phyloP scores from a whole-genome alignment of 2,888 invertebrate genomes.

The Scaeva pyrastri region DNA sequence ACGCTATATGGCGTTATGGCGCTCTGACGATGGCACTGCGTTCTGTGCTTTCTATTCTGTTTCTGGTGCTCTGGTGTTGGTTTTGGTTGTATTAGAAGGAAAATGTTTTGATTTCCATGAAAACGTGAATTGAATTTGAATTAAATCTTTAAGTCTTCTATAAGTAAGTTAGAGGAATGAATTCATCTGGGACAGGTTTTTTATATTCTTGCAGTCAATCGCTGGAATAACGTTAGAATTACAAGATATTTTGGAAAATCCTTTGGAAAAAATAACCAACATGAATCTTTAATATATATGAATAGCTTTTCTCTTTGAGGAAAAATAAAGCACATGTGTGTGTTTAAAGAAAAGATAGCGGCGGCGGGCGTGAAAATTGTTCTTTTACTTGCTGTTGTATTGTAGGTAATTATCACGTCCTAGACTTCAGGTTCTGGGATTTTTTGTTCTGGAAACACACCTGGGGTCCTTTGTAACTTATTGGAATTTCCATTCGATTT shows the following conservation, averaged over 20 bases:
- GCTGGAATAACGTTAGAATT: neutral
- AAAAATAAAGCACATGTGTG: no score
- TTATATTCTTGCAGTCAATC: neutral
- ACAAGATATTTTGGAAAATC: neutral
- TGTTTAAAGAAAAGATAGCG: no score
- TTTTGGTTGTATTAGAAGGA: neutral
- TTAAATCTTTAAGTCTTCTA: neutral
- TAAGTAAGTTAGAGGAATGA: neutral
- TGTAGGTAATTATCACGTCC: no score
- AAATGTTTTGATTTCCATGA: conserved; percentile 8
- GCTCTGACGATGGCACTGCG: neutral
- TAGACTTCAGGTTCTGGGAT: no score
- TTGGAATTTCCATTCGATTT: no score
- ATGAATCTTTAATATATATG: no score
- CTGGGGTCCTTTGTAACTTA: no score
- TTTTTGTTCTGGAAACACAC: no score
- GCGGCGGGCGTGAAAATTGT: no score
- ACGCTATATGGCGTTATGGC: neutral
- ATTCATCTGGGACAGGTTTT: neutral
- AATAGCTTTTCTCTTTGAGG: no score
- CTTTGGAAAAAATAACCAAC: neutral
- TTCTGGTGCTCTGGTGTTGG: neutral
- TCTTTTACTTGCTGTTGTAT: no score
- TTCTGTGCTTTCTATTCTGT: neutral
- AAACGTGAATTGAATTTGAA: conserved; percentile 17